Conservation (phyloP, 2,797 vertebrate genomes). For the Lepidocolaptes lacrymiger region DNA sequence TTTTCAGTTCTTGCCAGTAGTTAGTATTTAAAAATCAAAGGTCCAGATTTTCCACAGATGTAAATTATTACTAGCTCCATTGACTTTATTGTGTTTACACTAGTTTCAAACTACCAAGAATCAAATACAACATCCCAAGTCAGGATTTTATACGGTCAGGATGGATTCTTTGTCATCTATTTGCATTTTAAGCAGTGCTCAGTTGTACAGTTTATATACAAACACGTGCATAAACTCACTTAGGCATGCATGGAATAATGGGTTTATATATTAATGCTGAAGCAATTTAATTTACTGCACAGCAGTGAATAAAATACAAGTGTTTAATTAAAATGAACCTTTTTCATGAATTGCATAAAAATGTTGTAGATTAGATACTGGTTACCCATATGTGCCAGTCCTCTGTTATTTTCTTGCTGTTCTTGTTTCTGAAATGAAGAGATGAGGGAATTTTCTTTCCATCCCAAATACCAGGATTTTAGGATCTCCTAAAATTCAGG, state of each 20-base stretch:
- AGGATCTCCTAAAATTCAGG: background rate
- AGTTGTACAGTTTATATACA: background rate
- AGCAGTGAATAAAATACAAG: slow-evolving; percentile 48
- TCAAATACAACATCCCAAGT: background rate
- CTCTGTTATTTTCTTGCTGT: background rate
- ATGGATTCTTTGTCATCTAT: slow-evolving; percentile 3
- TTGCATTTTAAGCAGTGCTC: slow-evolving; percentile 53
- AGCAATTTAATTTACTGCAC: slow-evolving; percentile 32
- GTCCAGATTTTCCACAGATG: slow-evolving; percentile 6
- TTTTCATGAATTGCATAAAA: background rate
- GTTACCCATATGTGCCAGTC: background rate
- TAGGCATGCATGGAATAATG: background rate
- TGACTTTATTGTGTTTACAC: background rate
- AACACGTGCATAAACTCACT: background rate
- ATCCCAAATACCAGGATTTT: background rate
- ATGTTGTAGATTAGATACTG: background rate
- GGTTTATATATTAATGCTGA: slow-evolving; percentile 35
- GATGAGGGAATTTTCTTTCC: background rate
- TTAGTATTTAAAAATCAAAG: slow-evolving; percentile 42
- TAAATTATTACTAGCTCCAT: background rate
- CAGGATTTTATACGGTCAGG: background rate
- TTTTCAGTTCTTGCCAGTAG: background rate
- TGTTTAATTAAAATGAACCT: slow-evolving; percentile 61
- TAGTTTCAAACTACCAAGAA: background rate
- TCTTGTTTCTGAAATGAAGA: rapidly evolving